Conservation (phyloP, 2,113 vertebrate species). For the Fregetta grallaria region DNA sequence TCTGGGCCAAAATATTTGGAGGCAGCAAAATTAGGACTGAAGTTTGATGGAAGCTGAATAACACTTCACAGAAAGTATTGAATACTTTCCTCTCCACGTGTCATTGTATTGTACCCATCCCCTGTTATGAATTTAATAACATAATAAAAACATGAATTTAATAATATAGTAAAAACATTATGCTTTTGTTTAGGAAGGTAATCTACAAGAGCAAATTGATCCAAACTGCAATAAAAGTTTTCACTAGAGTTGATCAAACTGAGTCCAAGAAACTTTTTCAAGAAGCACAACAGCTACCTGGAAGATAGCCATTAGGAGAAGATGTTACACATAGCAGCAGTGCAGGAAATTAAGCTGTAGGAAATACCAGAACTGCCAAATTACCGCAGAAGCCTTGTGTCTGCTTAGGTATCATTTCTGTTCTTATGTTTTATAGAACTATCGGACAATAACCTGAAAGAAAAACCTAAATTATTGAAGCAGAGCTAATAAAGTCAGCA, state of each 20-base stretch:
- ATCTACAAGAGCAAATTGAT: neutral
- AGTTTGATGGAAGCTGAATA: neutral
- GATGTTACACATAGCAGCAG: neutral
- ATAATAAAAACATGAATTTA: neutral
- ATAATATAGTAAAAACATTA: neutral
- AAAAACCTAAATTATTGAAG: neutral
- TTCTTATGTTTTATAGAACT: neutral
- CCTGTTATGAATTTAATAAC: neutral
- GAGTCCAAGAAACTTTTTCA: neutral
- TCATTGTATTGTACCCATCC: neutral
- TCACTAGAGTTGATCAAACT: neutral
- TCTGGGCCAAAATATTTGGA: neutral
- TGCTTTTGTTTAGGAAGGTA: neutral
- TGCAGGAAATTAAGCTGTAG: neutral
- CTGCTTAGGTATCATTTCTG: neutral
- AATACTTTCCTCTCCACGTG: neutral
- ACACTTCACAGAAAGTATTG: neutral
- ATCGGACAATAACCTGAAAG: neutral
- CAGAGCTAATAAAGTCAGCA: neutral
- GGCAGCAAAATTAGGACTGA: neutral
- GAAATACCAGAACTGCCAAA: neutral
- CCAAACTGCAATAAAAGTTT: neutral
- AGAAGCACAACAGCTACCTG: neutral
- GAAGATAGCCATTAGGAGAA: neutral
- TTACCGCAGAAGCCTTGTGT: neutral